Evolutionary conservation across 2,113 vertebrate species (phyloP).

Genomic region (Corydoras maculifer): DNA sequence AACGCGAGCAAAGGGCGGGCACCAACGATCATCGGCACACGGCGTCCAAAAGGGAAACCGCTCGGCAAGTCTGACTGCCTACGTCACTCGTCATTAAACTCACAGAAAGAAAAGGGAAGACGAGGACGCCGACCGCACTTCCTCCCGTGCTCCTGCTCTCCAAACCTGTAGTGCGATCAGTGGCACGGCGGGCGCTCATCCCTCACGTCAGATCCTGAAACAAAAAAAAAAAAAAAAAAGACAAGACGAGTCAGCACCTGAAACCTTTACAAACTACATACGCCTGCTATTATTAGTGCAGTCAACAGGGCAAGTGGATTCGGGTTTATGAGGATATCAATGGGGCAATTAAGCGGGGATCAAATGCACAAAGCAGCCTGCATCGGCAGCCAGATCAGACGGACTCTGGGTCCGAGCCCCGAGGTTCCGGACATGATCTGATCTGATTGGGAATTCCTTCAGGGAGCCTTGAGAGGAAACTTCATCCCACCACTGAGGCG

Average conservation of each 20-base stretch:
- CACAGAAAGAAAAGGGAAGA: conserved; percentile 48
- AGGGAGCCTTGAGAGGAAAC: conserved; percentile 29
- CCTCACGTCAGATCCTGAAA: conserved; percentile 55
- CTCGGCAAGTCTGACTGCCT: conserved; percentile 20
- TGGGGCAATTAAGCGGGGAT: too few relatives aligned
- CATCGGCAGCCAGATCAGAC: not conserved
- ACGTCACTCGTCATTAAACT: not conserved
- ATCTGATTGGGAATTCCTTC: conserved; percentile 5
- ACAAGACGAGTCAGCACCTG: conserved; percentile 24
- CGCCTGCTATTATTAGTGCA: too few relatives aligned
- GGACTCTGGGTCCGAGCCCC: not conserved
- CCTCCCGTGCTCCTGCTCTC: conserved; percentile 50
- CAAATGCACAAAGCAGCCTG: too few relatives aligned
- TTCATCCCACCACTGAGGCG: conserved; percentile 41
- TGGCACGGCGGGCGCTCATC: conserved; percentile 46
- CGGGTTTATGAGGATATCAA: too few relatives aligned
- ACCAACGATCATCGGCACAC: conserved; percentile 21
- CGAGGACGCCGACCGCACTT: conserved; percentile 43
- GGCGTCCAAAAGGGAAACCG: conserved; percentile 9
- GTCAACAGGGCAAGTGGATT: too few relatives aligned
- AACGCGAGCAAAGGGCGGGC: conserved; percentile 25
- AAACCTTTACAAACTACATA: not conserved
- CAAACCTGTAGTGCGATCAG: conserved; percentile 48
- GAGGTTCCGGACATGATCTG: not conserved
- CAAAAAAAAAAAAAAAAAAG: conserved; percentile 15